Base-by-base conservation (phyloP, 2,113 vertebrate species). In the Hylia prasina region DNA sequence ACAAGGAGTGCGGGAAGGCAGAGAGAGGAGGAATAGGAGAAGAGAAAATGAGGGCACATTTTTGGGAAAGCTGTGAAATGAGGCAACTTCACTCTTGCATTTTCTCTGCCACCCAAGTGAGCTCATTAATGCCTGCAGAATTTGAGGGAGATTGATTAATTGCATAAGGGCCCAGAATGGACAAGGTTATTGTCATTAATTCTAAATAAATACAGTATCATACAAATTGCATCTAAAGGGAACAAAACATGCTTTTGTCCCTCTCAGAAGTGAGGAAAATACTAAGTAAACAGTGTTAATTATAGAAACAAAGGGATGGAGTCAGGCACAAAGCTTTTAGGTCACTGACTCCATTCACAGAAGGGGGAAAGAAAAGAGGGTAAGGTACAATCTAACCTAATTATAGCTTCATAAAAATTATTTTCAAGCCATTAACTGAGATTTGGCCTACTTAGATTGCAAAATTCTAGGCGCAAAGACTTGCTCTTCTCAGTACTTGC, bases 361-460 rank as follows among this genome's bases (percentile, higher is more conserved):
- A 70, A 91, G 13, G 61, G 45, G 63, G 42, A 57, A 94, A 87
- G 70, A 69, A 91, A 88, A 54, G 23, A 95, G 50, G 35, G 61
- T 72, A 90, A 89, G 70, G 91, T 93, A 91, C 87, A 94, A 94
- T 87, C 87, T 82, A 96, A 96, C 73, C 90, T 94, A 95, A 97
- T 94, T 91, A 94, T 39, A 69, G 83, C 60, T 87, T 84, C 23
- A 16, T 51, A 86, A 80, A 94, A 93, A 95, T 82, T 89, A 93
- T 93, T 94, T 95, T 93, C 44, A 48, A 95, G 84, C 48, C 73
- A 83, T 91, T 96, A 89, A 87, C 87, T 93, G 91, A 84, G 81
- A 94, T 95, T 69, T 93, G 95, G 65, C 94, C 93, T 93, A 96
- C 65, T 96, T 94, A 92, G 40, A 57, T 7, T 24, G 37, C 15